phyloP scores from a whole-genome alignment of 1,140 invertebrate genomes.

The Vanessa tameamea region DNA sequence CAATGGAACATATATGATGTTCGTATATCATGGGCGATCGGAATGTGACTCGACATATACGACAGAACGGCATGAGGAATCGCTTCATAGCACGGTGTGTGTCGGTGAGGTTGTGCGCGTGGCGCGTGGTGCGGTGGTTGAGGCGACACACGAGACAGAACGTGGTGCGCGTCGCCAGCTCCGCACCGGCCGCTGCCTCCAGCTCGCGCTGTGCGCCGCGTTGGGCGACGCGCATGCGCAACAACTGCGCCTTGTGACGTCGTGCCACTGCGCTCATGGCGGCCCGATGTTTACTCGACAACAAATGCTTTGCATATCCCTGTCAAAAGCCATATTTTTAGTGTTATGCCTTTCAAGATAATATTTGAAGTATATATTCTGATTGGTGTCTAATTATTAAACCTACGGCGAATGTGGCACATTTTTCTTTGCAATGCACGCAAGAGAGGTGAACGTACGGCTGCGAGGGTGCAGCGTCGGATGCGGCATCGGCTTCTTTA shows the following conservation, averaged over 20 bases:
- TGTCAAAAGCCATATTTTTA: conserved; percentile 38
- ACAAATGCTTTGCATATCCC: conserved; percentile 87
- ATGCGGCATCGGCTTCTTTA: conserved; percentile 79
- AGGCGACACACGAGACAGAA: conserved; percentile 90
- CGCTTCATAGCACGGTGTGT: conserved; percentile 90
- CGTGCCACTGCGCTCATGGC: conserved; percentile 86
- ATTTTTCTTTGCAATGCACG: conserved; percentile 87
- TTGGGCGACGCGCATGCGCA: conserved; percentile 87
- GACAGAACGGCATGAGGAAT: conserved; percentile 90
- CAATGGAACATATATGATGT: conserved; percentile 88
- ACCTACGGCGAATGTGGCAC: conserved; percentile 85
- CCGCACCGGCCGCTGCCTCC: conserved; percentile 84
- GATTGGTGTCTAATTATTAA: background rate
- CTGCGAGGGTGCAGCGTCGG: conserved; percentile 69
- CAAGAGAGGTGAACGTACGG: conserved; percentile 87
- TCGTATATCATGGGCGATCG: conserved; percentile 91
- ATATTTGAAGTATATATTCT: too few relatives aligned
- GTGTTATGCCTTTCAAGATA: too few relatives aligned
- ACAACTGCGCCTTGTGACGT: conserved; percentile 85
- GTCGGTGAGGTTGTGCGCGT: conserved; percentile 87
- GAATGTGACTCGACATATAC: conserved; percentile 86
- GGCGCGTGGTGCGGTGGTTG: conserved; percentile 88
- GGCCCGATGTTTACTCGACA: conserved; percentile 84
- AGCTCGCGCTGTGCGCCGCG: conserved; percentile 87
- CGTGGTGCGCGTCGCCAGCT: conserved; percentile 83